Conservation (phyloP, 2,113 vertebrate genomes). For the Heliornis fulica region DNA sequence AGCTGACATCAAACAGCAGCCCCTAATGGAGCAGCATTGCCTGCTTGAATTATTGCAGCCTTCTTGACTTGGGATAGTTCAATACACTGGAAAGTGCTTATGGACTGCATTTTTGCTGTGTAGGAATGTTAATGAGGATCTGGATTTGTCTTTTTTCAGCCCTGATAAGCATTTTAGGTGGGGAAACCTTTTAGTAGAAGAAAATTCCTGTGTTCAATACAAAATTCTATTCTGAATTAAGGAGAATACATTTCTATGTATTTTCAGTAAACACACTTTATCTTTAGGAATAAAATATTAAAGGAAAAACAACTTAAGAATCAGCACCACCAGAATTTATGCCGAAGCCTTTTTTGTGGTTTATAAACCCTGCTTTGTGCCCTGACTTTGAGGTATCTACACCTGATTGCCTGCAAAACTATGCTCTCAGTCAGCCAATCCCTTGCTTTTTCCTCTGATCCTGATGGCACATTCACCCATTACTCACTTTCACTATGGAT, state of each 20-base stretch:
- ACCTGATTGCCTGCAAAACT: neutral
- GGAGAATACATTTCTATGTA: neutral
- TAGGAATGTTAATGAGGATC: slow-evolving; percentile 43
- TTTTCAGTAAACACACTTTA: neutral
- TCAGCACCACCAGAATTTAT: neutral
- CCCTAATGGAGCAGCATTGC: neutral
- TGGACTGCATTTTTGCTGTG: neutral
- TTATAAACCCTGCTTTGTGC: neutral
- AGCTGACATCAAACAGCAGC: slow-evolving; percentile 13
- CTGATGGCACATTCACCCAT: rapidly evolving
- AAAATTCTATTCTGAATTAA: neutral
- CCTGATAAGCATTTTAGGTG: neutral
- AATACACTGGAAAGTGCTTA: slow-evolving; percentile 28
- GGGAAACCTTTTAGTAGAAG: neutral
- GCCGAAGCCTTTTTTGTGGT: neutral
- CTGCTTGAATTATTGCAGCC: slow-evolving; percentile 26
- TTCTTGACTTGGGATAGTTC: slow-evolving; percentile 33
- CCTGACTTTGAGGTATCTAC: neutral
- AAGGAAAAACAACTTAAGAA: neutral
- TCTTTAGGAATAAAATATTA: neutral
- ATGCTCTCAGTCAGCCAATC: neutral
- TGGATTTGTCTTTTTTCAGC: slow-evolving; percentile 15
- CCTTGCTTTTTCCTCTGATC: neutral
- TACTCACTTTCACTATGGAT: neutral
- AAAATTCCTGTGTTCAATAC: neutral